These are phyloP conservation scores for Otolemur garnettii DNA, from an alignment of 2,113 vertebrate species.

Conservation along the genomic window DNA sequence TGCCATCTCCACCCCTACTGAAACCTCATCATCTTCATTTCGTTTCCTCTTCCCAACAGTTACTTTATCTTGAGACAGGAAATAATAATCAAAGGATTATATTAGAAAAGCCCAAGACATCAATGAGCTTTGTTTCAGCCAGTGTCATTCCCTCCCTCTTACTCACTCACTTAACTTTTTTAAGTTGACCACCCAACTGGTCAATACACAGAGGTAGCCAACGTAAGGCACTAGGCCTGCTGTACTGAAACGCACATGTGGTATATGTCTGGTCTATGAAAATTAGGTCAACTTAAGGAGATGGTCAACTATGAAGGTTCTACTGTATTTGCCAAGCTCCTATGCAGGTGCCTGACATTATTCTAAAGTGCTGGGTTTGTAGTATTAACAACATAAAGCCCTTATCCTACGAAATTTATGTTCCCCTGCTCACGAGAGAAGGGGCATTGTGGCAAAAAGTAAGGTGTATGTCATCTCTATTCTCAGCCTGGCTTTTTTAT, in stretches of 20 bases:
- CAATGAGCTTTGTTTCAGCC: background rate
- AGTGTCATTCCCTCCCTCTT: background rate
- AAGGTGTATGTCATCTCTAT: background rate
- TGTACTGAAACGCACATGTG: too few species aligned
- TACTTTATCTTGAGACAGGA: constrained; percentile 87
- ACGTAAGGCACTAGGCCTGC: too few species aligned
- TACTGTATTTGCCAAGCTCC: background rate
- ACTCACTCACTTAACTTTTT: background rate
- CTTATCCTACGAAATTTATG: background rate
- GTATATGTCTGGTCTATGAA: too few species aligned
- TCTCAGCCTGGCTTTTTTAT: background rate
- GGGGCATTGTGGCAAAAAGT: background rate
- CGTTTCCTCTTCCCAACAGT: constrained; percentile 93
- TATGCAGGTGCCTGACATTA: background rate
- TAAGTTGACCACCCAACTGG: too few species aligned
- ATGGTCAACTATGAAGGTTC: too few species aligned
- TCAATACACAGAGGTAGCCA: too few species aligned
- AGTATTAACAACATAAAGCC: background rate
- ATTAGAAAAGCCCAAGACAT: constrained; percentile 12
- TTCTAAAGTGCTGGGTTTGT: background rate
- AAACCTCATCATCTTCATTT: constrained; percentile 90
- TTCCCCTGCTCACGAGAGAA: background rate
- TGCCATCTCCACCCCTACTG: constrained; percentile 94
- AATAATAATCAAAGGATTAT: constrained; percentile 47
- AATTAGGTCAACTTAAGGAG: too few species aligned